Conservation (phyloP, 2,113 vertebrate genomes). For the Mugil cephalus region DNA sequence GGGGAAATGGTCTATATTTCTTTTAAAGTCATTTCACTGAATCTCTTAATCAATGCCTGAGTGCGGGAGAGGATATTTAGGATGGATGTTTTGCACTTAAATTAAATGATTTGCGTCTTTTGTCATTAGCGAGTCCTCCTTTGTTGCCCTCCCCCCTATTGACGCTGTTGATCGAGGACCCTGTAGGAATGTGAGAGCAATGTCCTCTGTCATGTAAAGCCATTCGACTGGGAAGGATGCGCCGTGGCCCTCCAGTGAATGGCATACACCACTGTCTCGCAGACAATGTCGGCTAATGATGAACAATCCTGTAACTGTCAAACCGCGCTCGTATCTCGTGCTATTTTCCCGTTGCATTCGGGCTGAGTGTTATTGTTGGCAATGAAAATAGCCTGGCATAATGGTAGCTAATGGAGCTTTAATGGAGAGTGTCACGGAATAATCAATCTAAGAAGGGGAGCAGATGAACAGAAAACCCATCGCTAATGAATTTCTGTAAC, state of each 20-base stretch:
- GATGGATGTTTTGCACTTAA: conserved; percentile 76
- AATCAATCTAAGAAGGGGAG: conserved; percentile 67
- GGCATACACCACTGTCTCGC: conserved; percentile 63
- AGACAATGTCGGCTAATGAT: conserved; percentile 76
- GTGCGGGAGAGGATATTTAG: conserved; percentile 54
- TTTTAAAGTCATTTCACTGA: conserved; percentile 65
- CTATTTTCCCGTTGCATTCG: conserved; percentile 49
- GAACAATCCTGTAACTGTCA: conserved; percentile 76
- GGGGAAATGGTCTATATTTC: conserved; percentile 63
- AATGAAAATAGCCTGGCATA: conserved; percentile 68
- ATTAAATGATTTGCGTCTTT: conserved; percentile 70
- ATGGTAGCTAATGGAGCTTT: conserved; percentile 79
- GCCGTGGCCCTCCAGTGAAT: conserved; percentile 53
- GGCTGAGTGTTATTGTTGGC: conserved; percentile 71
- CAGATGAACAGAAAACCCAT: conserved; percentile 55
- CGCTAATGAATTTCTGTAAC: conserved; percentile 65
- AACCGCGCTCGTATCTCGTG: conserved; percentile 43
- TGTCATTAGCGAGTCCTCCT: conserved; percentile 64
- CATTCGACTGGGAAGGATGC: conserved; percentile 49
- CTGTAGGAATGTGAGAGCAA: conserved; percentile 53
- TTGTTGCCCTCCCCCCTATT: conserved; percentile 40
- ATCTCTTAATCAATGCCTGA: conserved; percentile 75
- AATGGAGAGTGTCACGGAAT: conserved; percentile 75
- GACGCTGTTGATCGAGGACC: conserved; percentile 63
- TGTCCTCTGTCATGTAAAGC: conserved; percentile 68